Conservation (phyloP, 2,888 invertebrate species). For the Mystacides longicornis region DNA sequence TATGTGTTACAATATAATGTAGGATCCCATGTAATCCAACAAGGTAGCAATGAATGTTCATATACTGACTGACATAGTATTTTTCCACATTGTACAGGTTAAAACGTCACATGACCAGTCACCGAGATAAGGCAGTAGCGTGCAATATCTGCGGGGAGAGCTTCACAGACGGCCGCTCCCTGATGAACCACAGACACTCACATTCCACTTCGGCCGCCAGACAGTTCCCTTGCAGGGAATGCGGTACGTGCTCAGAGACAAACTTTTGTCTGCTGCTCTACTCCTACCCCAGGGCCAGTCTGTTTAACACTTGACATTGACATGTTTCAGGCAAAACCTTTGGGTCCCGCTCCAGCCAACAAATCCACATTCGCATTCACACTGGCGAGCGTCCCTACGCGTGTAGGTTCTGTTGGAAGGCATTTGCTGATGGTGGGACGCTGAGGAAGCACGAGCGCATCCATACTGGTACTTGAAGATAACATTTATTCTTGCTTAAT, state of each 20-base stretch:
- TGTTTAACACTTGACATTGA: background rate
- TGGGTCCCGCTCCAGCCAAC: slow-evolving; percentile 77
- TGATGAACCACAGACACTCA: slow-evolving; percentile 64
- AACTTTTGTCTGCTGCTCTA: background rate
- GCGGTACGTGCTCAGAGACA: slow-evolving; percentile 54
- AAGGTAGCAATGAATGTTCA: background rate
- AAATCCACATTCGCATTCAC: slow-evolving; percentile 80
- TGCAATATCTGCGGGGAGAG: slow-evolving; percentile 65
- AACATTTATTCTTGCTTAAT: background rate
- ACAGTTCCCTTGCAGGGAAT: slow-evolving; percentile 74
- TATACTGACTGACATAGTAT: background rate
- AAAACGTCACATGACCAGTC: slow-evolving; percentile 62
- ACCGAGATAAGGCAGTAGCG: slow-evolving; percentile 61
- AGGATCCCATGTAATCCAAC: background rate
- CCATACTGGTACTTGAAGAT: slow-evolving; percentile 69
- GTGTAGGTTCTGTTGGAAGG: slow-evolving; percentile 82
- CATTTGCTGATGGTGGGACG: slow-evolving; percentile 82
- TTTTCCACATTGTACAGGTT: slow-evolving; percentile 29
- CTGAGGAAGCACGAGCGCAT: slow-evolving; percentile 78
- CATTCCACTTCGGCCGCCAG: slow-evolving; percentile 48
- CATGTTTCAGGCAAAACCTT: slow-evolving; percentile 58
- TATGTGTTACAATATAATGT: no score
- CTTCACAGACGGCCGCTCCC: slow-evolving; percentile 60
- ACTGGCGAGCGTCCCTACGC: slow-evolving; percentile 80
- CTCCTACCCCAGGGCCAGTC: background rate